A percentile compares a stretch with the other conserved stretches of the same genome.
phyloP scores from a whole-genome alignment of 2,113 vertebrate genomes.

The Seriola dumerili region DNA sequence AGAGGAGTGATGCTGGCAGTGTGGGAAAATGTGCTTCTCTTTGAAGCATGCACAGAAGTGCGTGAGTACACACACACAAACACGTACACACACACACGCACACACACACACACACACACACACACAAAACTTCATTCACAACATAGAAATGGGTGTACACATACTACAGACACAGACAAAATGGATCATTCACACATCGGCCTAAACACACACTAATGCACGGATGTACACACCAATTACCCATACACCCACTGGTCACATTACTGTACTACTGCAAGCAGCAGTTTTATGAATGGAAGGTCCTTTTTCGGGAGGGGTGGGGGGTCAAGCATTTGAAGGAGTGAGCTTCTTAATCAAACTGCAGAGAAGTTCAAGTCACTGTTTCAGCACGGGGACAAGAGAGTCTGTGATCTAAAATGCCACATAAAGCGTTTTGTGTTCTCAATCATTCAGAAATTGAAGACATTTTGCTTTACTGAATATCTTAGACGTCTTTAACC shows the following conservation, averaged over 20 bases:
- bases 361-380: constrained; percentile 1
- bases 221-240: constrained; percentile 3
- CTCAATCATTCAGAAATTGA: constrained; percentile 23
- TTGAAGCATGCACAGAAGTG: constrained; percentile 65
- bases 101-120: constrained; percentile 37
- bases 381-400: not conserved
- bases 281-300: constrained; percentile 48
- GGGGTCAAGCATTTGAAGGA: not conserved
- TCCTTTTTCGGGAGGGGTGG: not conserved
- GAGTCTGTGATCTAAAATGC: not conserved
- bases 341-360: constrained; percentile 25
- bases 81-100: constrained; percentile 51
- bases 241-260: constrained; percentile 33
- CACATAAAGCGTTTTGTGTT: not conserved
- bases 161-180: constrained; percentile 59
- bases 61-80: constrained; percentile 45
- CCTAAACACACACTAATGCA: constrained; percentile 4
- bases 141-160: constrained; percentile 45
- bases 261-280: constrained; percentile 57
- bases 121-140: constrained; percentile 66
- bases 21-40: constrained; percentile 86
- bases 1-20: constrained; percentile 84
- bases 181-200: constrained; percentile 28
- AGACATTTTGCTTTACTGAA: constrained; percentile 4
- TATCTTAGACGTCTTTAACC: constrained; percentile 3